These are phyloP conservation scores for Fulmarus glacialis DNA, from an alignment of 2,113 vertebrate species.

Conservation along the genomic window DNA sequence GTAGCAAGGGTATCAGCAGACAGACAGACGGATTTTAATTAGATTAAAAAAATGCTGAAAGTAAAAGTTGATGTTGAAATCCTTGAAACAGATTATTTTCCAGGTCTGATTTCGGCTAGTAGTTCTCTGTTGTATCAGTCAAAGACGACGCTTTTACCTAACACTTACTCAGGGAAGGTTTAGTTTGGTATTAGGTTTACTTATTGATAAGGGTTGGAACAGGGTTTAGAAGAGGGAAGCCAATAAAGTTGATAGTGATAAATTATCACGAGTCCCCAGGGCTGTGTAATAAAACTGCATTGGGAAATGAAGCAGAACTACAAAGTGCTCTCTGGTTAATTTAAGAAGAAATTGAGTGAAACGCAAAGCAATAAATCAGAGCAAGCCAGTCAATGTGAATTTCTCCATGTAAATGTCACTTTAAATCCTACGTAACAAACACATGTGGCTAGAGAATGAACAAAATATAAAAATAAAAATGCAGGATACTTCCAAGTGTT, in stretches of 20 bases:
- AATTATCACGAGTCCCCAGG: slow-evolving; percentile 70
- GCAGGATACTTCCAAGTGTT: neutral
- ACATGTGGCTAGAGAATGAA: neutral
- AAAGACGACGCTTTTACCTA: slow-evolving; percentile 28
- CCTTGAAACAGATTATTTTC: neutral
- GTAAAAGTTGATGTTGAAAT: neutral
- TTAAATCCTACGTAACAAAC: neutral
- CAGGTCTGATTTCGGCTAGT: neutral
- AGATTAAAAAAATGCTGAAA: neutral
- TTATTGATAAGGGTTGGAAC: slow-evolving; percentile 59
- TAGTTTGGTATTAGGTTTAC: slow-evolving; percentile 48
- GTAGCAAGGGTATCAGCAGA: neutral
- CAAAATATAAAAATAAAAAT: neutral
- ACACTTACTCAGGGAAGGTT: slow-evolving; percentile 14
- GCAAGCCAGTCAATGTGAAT: neutral
- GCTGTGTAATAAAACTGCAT: slow-evolving; percentile 66
- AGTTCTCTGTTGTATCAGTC: neutral
- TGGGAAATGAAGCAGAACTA: slow-evolving; percentile 73
- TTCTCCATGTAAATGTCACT: slow-evolving; percentile 35
- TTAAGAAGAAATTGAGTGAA: slow-evolving; percentile 70
- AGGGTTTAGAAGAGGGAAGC: slow-evolving; percentile 23
- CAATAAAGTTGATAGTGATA: slow-evolving; percentile 68
- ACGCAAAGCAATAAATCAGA: slow-evolving; percentile 56
- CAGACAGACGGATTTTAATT: neutral
- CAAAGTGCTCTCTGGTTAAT: slow-evolving; percentile 67